phyloP scores from a whole-genome alignment of 2,113 vertebrate genomes.

The Mystacornis crossleyi region DNA sequence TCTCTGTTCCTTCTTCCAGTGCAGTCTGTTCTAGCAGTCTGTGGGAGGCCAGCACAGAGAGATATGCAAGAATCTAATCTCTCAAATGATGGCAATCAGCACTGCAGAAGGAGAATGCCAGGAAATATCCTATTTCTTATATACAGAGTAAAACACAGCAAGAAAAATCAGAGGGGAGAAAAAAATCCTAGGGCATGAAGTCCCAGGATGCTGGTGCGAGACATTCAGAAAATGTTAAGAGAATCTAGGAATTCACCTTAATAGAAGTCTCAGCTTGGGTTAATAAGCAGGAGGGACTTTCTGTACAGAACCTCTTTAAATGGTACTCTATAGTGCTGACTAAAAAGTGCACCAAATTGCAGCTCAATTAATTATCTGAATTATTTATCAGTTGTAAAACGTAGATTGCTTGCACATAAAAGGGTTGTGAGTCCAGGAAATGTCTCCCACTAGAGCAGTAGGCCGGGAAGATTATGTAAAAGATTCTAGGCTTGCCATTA shows the following conservation, averaged over 20 bases:
- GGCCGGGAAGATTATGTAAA: conserved; percentile 30
- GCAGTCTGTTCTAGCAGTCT: background rate
- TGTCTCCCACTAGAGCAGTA: conserved; percentile 57
- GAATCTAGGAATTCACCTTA: background rate
- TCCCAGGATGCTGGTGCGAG: background rate
- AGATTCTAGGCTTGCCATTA: conserved; percentile 13
- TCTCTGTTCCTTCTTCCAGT: background rate
- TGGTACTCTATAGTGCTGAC: conserved; percentile 26
- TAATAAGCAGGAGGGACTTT: conserved; percentile 5
- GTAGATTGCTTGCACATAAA: conserved; percentile 57
- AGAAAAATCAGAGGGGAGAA: background rate
- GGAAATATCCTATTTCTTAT: background rate
- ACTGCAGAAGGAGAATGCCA: background rate
- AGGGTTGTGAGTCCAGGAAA: conserved; percentile 56
- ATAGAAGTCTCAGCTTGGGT: background rate
- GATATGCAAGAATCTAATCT: background rate
- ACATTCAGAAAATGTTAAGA: background rate
- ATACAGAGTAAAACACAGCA: background rate
- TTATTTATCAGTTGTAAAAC: conserved; percentile 71
- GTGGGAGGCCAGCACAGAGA: background rate
- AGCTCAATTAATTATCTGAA: conserved; percentile 68
- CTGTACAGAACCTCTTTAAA: background rate
- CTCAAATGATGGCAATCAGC: background rate
- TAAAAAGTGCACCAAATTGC: conserved; percentile 47
- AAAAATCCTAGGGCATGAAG: background rate